Base-by-base conservation (phyloP, 1,140 invertebrate species). In the Saccostrea glomerata region DNA sequence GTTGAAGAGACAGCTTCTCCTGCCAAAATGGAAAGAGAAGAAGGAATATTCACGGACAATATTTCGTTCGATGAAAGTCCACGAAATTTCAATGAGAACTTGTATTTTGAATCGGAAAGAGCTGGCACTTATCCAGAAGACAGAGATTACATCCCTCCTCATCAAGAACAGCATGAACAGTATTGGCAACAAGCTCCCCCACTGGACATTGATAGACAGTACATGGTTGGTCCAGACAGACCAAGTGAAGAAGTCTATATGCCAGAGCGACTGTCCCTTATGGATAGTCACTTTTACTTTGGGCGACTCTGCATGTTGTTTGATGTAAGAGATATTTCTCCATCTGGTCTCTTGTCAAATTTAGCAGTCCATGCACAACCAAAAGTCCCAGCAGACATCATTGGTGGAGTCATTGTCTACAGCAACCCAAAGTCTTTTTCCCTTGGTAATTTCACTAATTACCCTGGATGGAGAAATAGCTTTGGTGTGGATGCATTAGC, bases 261-360 rank as follows among this genome's bases (percentile, higher is more conserved):
- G 13, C 70, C 70, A 77, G 25, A 77, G 70, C 23, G 70, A 77
- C 25, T 30, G 25, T 25, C 25, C 25, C 25, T 77, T 3, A 77
- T 77, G 70, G 70, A 77, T 25, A 77, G 70, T 25, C 70, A 77
- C 25, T 77, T 77, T 36, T 77, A 77, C 70, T 77, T 77, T 40
- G 70, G 25, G 15, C 70, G 70, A 20, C 30, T 77, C 25, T 77
- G 70, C 30, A 77, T 77, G 70, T 30, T 77, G 70, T 77, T 77
- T 17, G 15, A 77, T 77, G 25, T 77, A 5, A 17, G 23, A 36
- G 70, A 77, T 30, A 30, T 77, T 13, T 23, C 23, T 30, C 66
- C 66, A 23, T 73, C 25, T 25, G 66, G 23, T 30, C 25, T 77
- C 12, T 36, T 77, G 30, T 77, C 70, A 25, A 77, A 77, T 36